Conservation (phyloP, 2,113 vertebrate species). For the Eonycteris spelaea region DNA sequence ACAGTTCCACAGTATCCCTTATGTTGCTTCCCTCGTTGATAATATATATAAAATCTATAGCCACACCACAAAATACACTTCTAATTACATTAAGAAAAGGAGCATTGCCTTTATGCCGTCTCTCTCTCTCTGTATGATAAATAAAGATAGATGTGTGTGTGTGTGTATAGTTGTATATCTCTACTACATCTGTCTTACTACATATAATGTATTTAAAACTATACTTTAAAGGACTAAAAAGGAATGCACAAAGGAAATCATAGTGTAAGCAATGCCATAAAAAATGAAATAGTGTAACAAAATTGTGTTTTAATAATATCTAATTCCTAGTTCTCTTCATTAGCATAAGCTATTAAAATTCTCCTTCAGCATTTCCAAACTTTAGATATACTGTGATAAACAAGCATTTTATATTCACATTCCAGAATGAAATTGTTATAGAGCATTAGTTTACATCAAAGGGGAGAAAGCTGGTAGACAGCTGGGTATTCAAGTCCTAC, state of each 20-base stretch:
- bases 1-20: neutral
- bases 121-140: neutral
- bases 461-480: neutral
- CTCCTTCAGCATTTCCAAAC: neutral
- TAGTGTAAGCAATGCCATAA: neutral
- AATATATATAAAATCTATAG: neutral
- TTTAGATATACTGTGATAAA: neutral
- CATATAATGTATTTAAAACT: neutral
- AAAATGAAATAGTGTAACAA: neutral
- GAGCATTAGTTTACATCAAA: neutral
- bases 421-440: neutral
- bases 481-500: neutral
- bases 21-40: neutral
- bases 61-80: neutral
- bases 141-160: no score
- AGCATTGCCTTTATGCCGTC: neutral
- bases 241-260: neutral
- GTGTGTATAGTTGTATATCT: no score
- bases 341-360: neutral
- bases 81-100: neutral
- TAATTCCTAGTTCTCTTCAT: neutral
- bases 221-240: neutral
- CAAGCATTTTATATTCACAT: neutral
- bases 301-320: neutral
- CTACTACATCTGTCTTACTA: neutral